Conservation (phyloP, 2,797 vertebrate species). For the Propithecus perrieri region DNA sequence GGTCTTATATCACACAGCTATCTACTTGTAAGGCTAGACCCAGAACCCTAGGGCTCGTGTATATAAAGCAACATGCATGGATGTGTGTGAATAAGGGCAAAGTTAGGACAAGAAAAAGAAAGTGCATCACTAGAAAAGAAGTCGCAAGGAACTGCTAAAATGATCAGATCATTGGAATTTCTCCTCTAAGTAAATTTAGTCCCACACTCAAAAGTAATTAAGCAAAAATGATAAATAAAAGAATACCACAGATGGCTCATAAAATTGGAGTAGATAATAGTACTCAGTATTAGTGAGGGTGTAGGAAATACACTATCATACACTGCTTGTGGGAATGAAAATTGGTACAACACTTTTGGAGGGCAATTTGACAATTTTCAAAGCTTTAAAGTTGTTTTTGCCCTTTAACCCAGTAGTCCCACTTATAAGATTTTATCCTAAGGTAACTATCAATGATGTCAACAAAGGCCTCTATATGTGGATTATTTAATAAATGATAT, state of each 20-base stretch:
- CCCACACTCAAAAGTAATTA: neutral
- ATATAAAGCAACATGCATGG: neutral
- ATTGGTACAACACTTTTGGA: neutral
- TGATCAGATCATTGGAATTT: neutral
- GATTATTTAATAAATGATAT: neutral
- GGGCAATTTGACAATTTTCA: slow-evolving; percentile 1
- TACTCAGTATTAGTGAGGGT: neutral
- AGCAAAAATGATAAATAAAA: neutral
- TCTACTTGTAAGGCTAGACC: neutral
- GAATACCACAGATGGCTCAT: neutral
- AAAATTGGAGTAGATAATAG: slow-evolving; percentile 15
- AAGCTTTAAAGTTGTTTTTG: slow-evolving; percentile 19
- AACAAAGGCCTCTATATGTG: neutral
- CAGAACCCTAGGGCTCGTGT: neutral
- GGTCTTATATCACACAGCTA: neutral
- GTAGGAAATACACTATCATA: neutral
- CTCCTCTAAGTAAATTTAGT: neutral
- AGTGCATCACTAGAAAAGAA: neutral
- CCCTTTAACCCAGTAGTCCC: neutral
- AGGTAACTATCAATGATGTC: neutral
- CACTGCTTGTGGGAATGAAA: neutral
- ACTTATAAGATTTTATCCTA: neutral
- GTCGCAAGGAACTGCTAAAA: neutral
- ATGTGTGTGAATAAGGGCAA: neutral
- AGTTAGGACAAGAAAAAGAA: neutral